These are phyloP conservation scores for Helicoverpa armigera DNA, from an alignment of 1,140 invertebrate genomes.

Conservation along the genomic window DNA sequence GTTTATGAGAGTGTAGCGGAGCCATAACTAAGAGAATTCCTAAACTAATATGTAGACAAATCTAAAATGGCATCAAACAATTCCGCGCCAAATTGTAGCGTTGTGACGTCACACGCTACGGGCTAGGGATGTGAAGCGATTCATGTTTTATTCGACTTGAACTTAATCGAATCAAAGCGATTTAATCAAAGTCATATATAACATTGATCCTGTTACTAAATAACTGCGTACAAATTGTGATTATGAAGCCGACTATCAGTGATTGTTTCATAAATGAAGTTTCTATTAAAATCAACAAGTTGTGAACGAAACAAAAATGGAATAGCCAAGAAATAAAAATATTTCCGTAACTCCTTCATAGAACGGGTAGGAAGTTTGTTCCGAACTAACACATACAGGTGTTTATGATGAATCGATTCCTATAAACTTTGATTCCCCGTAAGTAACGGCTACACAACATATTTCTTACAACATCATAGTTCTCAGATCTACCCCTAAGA, in stretches of 20 bases:
- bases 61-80: slow-evolving; percentile 27
- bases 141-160: neutral
- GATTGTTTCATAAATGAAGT: no score
- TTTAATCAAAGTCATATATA: no score
- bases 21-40: neutral
- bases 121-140: neutral
- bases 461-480: neutral
- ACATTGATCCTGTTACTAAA: no score
- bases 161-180: no score
- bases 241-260: no score
- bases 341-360: neutral
- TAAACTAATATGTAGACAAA: slow-evolving; percentile 27
- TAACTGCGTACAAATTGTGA: no score
- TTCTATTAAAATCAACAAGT: neutral
- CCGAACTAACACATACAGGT: slow-evolving; percentile 23
- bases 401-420: slow-evolving; percentile 27
- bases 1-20: neutral
- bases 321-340: neutral
- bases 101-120: neutral
- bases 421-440: slow-evolving; percentile 6
- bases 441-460: neutral
- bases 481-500: no score
- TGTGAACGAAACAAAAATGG: neutral
- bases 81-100: slow-evolving; percentile 21
- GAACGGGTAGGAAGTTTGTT: neutral